phyloP scores from a whole-genome alignment of 1,140 invertebrate genomes.

The Drosophila littoralis region DNA sequence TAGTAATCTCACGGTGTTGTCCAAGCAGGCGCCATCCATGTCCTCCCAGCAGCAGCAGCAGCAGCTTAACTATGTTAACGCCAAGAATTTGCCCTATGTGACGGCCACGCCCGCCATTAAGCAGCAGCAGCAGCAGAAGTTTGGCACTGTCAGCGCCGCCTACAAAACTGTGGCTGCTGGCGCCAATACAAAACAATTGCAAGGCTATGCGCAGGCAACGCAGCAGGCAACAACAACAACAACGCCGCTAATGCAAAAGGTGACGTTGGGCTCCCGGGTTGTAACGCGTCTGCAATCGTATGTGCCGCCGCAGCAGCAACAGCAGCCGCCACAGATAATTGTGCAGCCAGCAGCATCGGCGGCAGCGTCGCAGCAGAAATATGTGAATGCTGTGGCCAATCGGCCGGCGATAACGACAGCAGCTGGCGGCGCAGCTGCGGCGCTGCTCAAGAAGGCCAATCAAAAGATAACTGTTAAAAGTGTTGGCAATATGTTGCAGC shows the following conservation, averaged over 20 bases:
- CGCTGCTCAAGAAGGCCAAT: conserved; percentile 64
- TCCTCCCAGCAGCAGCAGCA: conserved; percentile 56
- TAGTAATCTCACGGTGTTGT: conserved; percentile 80
- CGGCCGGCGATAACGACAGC: conserved; percentile 36
- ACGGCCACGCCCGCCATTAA: conserved; percentile 61
- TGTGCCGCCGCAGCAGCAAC: conserved; percentile 47
- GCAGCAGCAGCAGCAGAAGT: conserved; percentile 71
- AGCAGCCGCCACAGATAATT: conserved; percentile 64
- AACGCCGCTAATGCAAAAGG: conserved; percentile 60
- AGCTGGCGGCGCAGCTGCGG: conserved; percentile 28
- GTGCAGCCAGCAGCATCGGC: conserved; percentile 57
- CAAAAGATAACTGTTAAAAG: conserved; percentile 72
- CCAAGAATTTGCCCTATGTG: conserved; percentile 69
- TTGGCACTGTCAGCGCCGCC: conserved; percentile 53
- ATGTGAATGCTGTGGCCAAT: conserved; percentile 56
- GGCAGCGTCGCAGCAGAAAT: conserved; percentile 56
- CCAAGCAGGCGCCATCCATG: conserved; percentile 63
- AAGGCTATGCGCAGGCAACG: conserved; percentile 29
- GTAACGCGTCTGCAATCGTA: conserved; percentile 66
- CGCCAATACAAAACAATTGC: conserved; percentile 49
- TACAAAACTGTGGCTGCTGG: conserved; percentile 48
- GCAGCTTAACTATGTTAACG: conserved; percentile 71
- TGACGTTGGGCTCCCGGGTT: conserved; percentile 62
- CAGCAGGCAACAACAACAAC: conserved; percentile 32
- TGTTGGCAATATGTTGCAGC: conserved; percentile 62